Base-by-base conservation (phyloP, 1,140 invertebrate species). In the Drusus annulatus region DNA sequence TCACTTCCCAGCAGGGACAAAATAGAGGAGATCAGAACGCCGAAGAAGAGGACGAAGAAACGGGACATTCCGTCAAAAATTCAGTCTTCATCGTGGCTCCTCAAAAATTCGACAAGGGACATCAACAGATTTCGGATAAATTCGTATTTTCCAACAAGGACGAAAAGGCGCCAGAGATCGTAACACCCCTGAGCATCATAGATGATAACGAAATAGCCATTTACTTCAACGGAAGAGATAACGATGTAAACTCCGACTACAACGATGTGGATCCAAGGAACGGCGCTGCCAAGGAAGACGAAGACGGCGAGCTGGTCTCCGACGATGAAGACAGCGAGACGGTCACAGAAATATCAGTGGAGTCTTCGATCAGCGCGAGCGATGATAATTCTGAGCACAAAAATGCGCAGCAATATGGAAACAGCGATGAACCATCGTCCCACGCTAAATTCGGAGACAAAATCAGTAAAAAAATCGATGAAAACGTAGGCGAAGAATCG, bases 181-280 rank as follows among this genome's bases (percentile, higher is more conserved):
- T 84, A 16, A 84, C 83, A 3, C 81, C 84, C 15, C 68, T 87
- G 23, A 85, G 87, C 17, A 86, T 90, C 10, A 85, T 90, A 13
- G 88, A 90, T 65, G 87, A 90, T 21, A 91, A 91, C 73, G 90
- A 91, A 75, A 90, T 92, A 1, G 90, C 90, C 0, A 85, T 92
- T 23, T 91, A 89, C 83, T 91, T 91, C 80, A 90, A 88, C 31
- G 85, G 85, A 52, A 84, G 85, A 25, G 83, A 83, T 68, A 78
- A 80, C 31, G 84, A 87, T 17, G 80, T 83, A 13, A 50, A 78
- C 45, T 81, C 60, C 3, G 78, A 81, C 60, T 81, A 83, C 71
- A 73, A 71, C 16, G 75, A 79, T 0, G 79, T 84, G 0, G 69
- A 80, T 36, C 62, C 68, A 3, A 76, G 74, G 13, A 78, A 76